These are phyloP conservation scores for Enteromius afrohamiltoni DNA, from an alignment of 2,797 vertebrate genomes.

Conservation along the genomic window DNA sequence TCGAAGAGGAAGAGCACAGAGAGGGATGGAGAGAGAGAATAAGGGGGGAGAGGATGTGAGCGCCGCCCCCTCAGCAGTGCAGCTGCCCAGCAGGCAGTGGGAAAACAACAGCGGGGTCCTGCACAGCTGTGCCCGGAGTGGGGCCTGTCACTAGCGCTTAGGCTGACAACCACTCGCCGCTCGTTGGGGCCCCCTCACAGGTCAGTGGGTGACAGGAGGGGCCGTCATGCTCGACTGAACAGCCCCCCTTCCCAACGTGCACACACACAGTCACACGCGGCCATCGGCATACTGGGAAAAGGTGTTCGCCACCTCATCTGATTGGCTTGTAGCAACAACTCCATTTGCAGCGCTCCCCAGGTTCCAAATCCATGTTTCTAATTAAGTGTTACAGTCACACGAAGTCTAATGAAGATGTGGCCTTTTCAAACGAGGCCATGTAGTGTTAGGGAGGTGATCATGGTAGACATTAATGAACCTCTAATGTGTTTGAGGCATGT, in stretches of 20 bases:
- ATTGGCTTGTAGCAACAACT: slow-evolving; percentile 69
- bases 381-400: slow-evolving; percentile 48
- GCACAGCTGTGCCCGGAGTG: slow-evolving; percentile 89
- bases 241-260: slow-evolving; percentile 57
- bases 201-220: slow-evolving; percentile 89
- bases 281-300: slow-evolving; percentile 63
- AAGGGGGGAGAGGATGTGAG: slow-evolving; percentile 31
- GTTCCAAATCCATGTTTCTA: slow-evolving; percentile 49
- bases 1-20: background rate
- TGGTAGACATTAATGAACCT: slow-evolving; percentile 28
- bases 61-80: slow-evolving; percentile 66
- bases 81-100: slow-evolving; percentile 80
- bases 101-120: slow-evolving; percentile 86
- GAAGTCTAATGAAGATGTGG: slow-evolving; percentile 51
- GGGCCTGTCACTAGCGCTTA: slow-evolving; percentile 88
- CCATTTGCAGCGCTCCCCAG: slow-evolving; percentile 51
- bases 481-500: slow-evolving; percentile 32
- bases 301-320: slow-evolving; percentile 68
- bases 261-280: slow-evolving; percentile 48
- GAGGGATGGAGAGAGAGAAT: slow-evolving; percentile 5
- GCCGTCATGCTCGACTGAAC: slow-evolving; percentile 78
- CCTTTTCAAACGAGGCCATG: slow-evolving; percentile 41
- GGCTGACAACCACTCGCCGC: slow-evolving; percentile 86
- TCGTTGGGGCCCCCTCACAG: slow-evolving; percentile 88
- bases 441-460: slow-evolving; percentile 38